A percentile compares a stretch with the other conserved stretches of the same genome.
phyloP scores from a whole-genome alignment of 2,888 invertebrate genomes.

The Polydrusus pterygomalis region DNA sequence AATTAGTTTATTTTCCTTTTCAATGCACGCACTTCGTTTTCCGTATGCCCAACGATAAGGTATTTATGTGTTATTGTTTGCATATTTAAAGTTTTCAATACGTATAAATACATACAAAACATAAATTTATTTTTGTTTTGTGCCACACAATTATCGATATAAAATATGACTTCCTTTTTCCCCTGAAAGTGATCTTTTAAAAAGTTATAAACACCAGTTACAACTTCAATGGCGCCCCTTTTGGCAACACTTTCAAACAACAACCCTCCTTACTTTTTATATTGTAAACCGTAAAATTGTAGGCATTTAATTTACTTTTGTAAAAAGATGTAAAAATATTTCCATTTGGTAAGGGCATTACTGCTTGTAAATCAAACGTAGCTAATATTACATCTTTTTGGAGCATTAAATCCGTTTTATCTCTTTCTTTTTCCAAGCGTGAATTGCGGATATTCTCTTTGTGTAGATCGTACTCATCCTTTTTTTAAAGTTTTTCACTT shows the following conservation, averaged over 20 bases:
- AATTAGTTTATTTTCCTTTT: constrained; percentile 12
- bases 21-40: constrained; percentile 26
- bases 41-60: constrained; percentile 14
- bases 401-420: constrained; percentile 57
- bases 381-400: constrained; percentile 45
- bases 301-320: constrained; percentile 27
- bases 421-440: constrained; percentile 57
- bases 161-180: constrained; percentile 16
- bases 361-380: constrained; percentile 23
- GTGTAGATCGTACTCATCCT: constrained; percentile 41
- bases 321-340: constrained; percentile 26
- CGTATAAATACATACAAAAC: constrained; percentile 11
- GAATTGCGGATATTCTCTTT: constrained; percentile 39
- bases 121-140: constrained; percentile 16
- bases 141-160: constrained; percentile 10
- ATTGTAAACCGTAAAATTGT: constrained; percentile 23
- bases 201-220: constrained; percentile 2
- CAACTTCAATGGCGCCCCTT: constrained; percentile 15
- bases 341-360: constrained; percentile 14
- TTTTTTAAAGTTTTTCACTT: constrained; percentile 28
- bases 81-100: constrained; percentile 15
- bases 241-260: constrained; percentile 24
- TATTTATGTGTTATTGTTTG: constrained; percentile 20
- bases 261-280: constrained; percentile 10
- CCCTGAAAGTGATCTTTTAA: constrained; percentile 13